A percentile compares a stretch with the other conserved stretches of the same genome.
These are phyloP conservation scores for Rhineura floridana DNA, from an alignment of 2,113 vertebrate genomes.

Conservation along the genomic window DNA sequence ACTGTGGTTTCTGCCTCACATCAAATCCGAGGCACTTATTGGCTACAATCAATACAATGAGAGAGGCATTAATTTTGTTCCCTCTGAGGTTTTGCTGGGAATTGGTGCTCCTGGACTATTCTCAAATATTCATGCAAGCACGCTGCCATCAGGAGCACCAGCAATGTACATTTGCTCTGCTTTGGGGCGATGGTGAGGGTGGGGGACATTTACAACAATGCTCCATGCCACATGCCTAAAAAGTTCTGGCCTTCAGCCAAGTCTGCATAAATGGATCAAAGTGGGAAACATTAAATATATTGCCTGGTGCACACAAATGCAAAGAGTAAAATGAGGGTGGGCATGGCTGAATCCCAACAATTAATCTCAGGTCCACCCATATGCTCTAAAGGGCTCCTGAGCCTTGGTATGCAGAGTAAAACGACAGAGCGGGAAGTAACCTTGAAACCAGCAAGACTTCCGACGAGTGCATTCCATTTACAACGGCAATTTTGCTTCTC, in stretches of 20 bases:
- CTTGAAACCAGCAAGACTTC: background rate
- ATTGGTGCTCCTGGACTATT: conserved; percentile 64
- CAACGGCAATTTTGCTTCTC: background rate
- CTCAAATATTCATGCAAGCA: conserved; percentile 30
- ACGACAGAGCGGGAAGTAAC: background rate
- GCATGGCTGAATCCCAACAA: conserved; percentile 52
- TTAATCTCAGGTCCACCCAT: conserved; percentile 49
- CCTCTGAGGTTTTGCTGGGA: conserved; percentile 75
- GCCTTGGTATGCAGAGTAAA: background rate
- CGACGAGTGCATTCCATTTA: background rate
- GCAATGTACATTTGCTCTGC: background rate
- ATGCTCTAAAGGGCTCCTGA: background rate
- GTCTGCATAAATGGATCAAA: conserved; percentile 46
- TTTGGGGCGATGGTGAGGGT: background rate
- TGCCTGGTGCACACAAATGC: conserved; percentile 60
- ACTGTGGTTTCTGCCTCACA: conserved; percentile 72
- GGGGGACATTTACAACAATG: conserved; percentile 56
- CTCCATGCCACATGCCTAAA: conserved; percentile 31
- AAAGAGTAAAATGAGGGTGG: conserved; percentile 31
- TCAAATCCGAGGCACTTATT: conserved; percentile 81
- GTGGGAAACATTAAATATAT: conserved; percentile 55
- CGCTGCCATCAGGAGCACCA: background rate
- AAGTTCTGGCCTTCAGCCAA: conserved; percentile 68
- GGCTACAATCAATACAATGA: conserved; percentile 82
- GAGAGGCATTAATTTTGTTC: conserved; percentile 78